Base-by-base conservation (phyloP, 2,888 invertebrate genomes). In the Crossocerus cetratus region DNA sequence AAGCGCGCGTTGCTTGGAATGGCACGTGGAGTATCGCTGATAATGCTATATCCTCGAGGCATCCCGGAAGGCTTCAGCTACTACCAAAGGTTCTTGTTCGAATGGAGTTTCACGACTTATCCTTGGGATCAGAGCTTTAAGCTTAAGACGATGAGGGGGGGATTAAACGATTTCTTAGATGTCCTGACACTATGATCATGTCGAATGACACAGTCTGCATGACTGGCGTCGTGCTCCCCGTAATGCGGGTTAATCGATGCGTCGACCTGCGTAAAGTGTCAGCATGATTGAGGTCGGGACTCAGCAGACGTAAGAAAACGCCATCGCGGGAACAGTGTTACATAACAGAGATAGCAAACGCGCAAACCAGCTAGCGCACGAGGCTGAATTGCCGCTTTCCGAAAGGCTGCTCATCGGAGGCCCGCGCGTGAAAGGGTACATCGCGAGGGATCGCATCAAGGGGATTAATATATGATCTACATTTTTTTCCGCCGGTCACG, bases 161-260 rank as follows among this genome's bases (percentile, higher is more conserved):
- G 0, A 32, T 32, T 32, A 32, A 8, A 32, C 32, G 32, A 5
- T 32, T 32, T 32, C 8, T 32, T 32, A 11, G 69, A 79, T 69
- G 74, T 67, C 54, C 75, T 74, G 72, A 79, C 84, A 77, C 81
- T 81, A 84, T 79, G 32, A 32, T 32, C 32, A 4, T 8, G 5
- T 32, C 1, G 32, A 32, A 32, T 78, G 81, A 83, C 81, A 85
- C 77, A 80, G 79, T 73, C 71, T 80, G 83, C 79, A 78, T 77
- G 83, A 84, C 79, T 80, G 70, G 81, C 81, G 76, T 76, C 69
- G 80, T 69, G 69, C 73, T 72, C 75, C 64, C 77, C 80, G 82
- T 85, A 84, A 84, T 83, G 84, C 84, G 82, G 87, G 87, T 87
- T 87, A 87, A 86, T 87, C 86, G 87, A 87, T 86, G 86, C 86